These are phyloP conservation scores for Apamea epomidion DNA, from an alignment of 2,888 invertebrate species.

Conservation along the genomic window DNA sequence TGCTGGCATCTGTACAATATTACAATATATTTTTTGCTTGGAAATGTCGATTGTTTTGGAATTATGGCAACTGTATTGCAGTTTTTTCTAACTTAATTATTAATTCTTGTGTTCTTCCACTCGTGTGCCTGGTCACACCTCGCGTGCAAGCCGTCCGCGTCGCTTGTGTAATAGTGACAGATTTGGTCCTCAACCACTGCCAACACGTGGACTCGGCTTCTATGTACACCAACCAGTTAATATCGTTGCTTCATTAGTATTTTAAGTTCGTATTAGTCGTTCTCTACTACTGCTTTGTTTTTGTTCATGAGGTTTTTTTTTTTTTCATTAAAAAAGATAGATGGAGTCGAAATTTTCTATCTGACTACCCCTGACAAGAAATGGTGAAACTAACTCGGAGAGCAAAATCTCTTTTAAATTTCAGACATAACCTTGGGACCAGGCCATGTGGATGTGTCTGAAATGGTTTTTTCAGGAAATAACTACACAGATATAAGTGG, in stretches of 20 bases:
- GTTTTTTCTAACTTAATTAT: neutral
- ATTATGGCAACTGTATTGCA: neutral
- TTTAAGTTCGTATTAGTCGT: neutral
- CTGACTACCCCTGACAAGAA: too few relatives aligned
- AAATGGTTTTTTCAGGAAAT: too few relatives aligned
- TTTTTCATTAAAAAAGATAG: too few relatives aligned
- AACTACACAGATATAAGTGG: too few relatives aligned
- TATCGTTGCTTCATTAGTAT: neutral
- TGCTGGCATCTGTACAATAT: neutral
- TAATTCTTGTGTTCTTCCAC: neutral
- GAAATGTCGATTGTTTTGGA: neutral
- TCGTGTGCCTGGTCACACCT: constrained; percentile 36
- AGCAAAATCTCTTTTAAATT: too few relatives aligned
- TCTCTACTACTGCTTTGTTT: too few relatives aligned
- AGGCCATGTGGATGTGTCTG: too few relatives aligned
- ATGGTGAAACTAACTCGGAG: too few relatives aligned
- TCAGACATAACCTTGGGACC: too few relatives aligned
- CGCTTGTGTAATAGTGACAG: constrained; percentile 64
- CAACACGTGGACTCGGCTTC: constrained; percentile 54
- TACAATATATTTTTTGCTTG: neutral
- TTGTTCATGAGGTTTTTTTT: too few relatives aligned
- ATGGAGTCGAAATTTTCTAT: too few relatives aligned
- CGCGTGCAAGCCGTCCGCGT: constrained; percentile 17
- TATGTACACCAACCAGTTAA: neutral
- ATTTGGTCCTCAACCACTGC: constrained; percentile 53